phyloP scores from a whole-genome alignment of 1,140 invertebrate species.

The Trichomalopsis sarcophagae region DNA sequence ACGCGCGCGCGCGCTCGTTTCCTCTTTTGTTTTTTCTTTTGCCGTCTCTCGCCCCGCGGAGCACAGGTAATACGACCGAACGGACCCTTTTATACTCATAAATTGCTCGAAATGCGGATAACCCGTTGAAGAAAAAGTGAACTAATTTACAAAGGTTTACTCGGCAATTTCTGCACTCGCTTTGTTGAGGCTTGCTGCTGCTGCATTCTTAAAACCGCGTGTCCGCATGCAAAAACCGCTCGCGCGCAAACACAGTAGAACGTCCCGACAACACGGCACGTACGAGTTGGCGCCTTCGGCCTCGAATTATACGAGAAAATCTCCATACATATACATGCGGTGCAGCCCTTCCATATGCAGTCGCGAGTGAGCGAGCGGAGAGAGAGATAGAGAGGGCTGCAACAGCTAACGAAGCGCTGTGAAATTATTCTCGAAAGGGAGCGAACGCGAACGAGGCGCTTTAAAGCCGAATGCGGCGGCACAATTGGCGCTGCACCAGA shows the following conservation, averaged over 20 bases:
- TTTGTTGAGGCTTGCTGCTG: too few relatives aligned
- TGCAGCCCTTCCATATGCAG: not conserved
- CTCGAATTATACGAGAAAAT: not conserved
- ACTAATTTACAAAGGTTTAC: too few relatives aligned
- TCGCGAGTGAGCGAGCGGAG: not conserved
- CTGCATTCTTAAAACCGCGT: not conserved
- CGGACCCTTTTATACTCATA: not conserved
- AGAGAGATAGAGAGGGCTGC: too few relatives aligned
- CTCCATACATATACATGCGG: not conserved
- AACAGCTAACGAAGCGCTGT: not conserved
- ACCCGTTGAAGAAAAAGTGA: too few relatives aligned
- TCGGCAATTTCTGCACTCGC: too few relatives aligned
- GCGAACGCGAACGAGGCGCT: not conserved
- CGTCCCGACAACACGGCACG: not conserved
- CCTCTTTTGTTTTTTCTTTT: not conserved
- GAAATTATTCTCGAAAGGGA: slow-evolving; percentile 4
- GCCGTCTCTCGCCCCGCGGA: too few relatives aligned
- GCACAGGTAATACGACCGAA: not conserved
- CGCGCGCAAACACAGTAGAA: not conserved
- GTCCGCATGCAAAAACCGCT: not conserved
- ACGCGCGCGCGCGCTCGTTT: not conserved
- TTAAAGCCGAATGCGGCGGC: not conserved
- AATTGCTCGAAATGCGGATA: too few relatives aligned
- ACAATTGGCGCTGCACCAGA: slow-evolving; percentile 15
- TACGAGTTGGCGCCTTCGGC: slow-evolving; percentile 2